phyloP scores from a whole-genome alignment of 2,888 invertebrate genomes.

The Gibbula magus region DNA sequence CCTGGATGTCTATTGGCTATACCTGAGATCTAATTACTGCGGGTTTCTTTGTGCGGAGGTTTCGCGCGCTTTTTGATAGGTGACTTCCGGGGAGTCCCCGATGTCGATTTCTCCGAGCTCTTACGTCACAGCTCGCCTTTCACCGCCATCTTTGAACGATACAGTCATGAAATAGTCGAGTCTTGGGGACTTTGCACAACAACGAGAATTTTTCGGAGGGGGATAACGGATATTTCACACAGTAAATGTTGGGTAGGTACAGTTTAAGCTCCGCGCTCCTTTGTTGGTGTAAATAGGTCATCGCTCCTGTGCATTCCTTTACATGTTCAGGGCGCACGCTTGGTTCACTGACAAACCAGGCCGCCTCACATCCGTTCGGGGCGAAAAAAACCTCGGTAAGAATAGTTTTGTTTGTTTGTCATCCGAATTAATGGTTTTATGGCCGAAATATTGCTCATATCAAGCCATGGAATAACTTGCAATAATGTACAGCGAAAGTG shows the following conservation, averaged over 20 bases:
- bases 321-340: constrained; percentile 15
- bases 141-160: constrained; percentile 38
- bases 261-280: constrained; percentile 4
- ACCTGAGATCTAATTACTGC: constrained; percentile 20
- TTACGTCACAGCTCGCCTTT: constrained; percentile 33
- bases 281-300: constrained; percentile 26
- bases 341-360: constrained; percentile 1
- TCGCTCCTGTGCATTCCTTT: constrained; percentile 19
- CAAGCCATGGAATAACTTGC: not conserved
- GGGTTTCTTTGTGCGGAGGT: constrained; percentile 25
- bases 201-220: constrained; percentile 22
- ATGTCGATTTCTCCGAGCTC: constrained; percentile 25
- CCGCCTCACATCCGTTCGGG: constrained; percentile 9
- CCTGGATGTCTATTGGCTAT: constrained; percentile 1
- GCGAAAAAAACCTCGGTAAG: constrained; percentile 1
- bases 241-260: constrained; percentile 29
- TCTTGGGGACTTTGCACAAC: constrained; percentile 21
- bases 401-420: constrained; percentile 11
- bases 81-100: constrained; percentile 30
- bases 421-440: not conserved
- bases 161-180: constrained; percentile 19
- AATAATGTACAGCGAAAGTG: not conserved
- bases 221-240: constrained; percentile 20
- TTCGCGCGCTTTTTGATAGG: constrained; percentile 33
- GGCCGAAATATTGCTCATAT: not conserved